Evolutionary conservation across 2,888 invertebrate genomes (phyloP).

Genomic region (Aproaerema taeniolella): DNA sequence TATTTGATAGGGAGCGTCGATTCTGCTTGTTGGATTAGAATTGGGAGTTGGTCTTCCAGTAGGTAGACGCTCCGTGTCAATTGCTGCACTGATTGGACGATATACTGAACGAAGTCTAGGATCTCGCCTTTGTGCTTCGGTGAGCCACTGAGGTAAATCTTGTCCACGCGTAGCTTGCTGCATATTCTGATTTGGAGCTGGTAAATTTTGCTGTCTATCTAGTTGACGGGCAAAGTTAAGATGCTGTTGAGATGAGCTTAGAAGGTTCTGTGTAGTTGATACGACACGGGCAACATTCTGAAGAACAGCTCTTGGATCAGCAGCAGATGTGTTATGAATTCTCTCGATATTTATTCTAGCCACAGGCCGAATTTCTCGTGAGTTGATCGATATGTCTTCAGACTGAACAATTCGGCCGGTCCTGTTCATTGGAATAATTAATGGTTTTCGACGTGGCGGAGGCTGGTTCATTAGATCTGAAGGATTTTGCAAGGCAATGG

Average conservation of each 20-base stretch:
- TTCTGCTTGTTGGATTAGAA: not conserved
- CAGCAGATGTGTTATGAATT: not conserved
- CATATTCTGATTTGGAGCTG: conserved; percentile 1
- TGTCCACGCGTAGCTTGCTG: not conserved
- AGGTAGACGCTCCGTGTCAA: not conserved
- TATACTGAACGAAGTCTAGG: not conserved
- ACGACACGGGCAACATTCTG: conserved; percentile 1
- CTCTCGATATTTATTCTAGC: conserved; percentile 2
- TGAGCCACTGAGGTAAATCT: not conserved
- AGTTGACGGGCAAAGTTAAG: conserved; percentile 1
- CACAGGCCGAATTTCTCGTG: not conserved
- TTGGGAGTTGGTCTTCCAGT: not conserved
- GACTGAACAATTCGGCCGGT: not conserved
- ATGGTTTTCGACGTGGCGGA: conserved; percentile 1
- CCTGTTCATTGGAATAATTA: not conserved
- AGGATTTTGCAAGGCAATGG: conserved; percentile 2
- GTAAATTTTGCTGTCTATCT: not conserved
- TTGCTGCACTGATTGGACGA: not conserved
- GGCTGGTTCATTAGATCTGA: not conserved
- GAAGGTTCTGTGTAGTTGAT: conserved; percentile 1
- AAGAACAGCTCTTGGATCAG: conserved; percentile 1
- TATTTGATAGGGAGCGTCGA: not conserved
- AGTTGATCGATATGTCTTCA: not conserved
- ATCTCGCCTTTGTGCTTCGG: not conserved
- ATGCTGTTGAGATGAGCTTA: conserved; percentile 5